Conservation (phyloP, 2,113 vertebrate species). For the Centropristis striata region DNA sequence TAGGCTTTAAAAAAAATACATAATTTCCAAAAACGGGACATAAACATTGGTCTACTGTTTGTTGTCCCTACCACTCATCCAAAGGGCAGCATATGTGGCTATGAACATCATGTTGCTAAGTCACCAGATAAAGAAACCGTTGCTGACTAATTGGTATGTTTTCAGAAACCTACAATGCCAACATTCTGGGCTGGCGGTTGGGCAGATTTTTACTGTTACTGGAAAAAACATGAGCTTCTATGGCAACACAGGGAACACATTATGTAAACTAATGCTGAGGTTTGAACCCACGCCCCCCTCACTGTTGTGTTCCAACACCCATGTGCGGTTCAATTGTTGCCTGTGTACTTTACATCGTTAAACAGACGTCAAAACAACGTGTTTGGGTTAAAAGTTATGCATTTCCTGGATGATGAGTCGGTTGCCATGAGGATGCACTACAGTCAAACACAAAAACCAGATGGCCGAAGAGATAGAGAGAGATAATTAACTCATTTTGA, state of each 20-base stretch:
- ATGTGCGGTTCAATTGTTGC: neutral
- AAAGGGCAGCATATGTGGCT: too few species aligned
- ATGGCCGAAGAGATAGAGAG: constrained; percentile 36
- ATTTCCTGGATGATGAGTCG: neutral
- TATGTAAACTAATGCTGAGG: constrained; percentile 30
- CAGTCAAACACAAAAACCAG: constrained; percentile 35
- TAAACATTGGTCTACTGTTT: too few species aligned
- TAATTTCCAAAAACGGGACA: too few species aligned
- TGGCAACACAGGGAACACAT: neutral
- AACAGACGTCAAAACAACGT: neutral
- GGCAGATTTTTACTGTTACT: neutral
- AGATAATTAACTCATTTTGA: constrained; percentile 45
- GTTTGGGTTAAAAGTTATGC: neutral
- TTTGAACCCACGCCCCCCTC: neutral
- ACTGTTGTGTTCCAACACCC: constrained; percentile 2
- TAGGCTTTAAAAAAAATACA: too few species aligned
- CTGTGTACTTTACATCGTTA: neutral
- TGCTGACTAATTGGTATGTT: too few species aligned
- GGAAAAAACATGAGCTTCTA: neutral
- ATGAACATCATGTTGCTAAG: too few species aligned
- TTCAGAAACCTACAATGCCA: too few species aligned
- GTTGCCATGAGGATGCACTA: constrained; percentile 29
- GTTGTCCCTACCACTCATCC: too few species aligned
- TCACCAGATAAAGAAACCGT: too few species aligned
- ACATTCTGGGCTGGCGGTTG: too few species aligned